A percentile compares a stretch with the other conserved stretches of the same genome.
Evolutionary conservation across 1,140 invertebrate species (phyloP).

Genomic region (Wiebesia pumilae): DNA sequence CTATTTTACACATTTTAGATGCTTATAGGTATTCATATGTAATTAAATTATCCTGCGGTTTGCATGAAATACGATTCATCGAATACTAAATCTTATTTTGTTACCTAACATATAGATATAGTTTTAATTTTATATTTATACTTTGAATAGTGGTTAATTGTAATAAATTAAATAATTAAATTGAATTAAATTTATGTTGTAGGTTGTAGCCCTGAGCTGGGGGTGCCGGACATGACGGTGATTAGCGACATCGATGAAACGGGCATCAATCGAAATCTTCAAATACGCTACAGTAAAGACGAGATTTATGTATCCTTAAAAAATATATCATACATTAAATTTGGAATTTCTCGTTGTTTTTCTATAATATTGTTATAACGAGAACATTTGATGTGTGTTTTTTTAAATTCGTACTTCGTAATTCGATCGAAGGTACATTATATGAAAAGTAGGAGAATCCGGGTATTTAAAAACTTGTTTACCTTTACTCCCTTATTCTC

Average conservation of each 20-base stretch:
- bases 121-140: too few relatives aligned
- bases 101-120: too few relatives aligned
- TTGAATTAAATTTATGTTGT: conserved; percentile 66
- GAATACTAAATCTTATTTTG: too few relatives aligned
- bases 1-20: too few relatives aligned
- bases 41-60: too few relatives aligned
- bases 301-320: conserved; percentile 95
- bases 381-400: not conserved
- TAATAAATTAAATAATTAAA: conserved; percentile 11
- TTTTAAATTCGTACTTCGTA: not conserved
- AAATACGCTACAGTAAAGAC: conserved; percentile 88
- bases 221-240: conserved; percentile 93
- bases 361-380: not conserved
- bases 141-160: too few relatives aligned
- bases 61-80: too few relatives aligned
- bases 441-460: not conserved
- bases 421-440: not conserved
- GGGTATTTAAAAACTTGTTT: conserved; percentile 59
- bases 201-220: conserved; percentile 78
- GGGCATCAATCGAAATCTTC: conserved; percentile 93
- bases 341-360: not conserved
- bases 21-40: too few relatives aligned
- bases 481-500: conserved; percentile 58
- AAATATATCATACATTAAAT: conserved; percentile 1
- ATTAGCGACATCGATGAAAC: conserved; percentile 94